Evolutionary conservation across 2,797 vertebrate genomes (phyloP).

Genomic region (Acropternis orthonyx): DNA sequence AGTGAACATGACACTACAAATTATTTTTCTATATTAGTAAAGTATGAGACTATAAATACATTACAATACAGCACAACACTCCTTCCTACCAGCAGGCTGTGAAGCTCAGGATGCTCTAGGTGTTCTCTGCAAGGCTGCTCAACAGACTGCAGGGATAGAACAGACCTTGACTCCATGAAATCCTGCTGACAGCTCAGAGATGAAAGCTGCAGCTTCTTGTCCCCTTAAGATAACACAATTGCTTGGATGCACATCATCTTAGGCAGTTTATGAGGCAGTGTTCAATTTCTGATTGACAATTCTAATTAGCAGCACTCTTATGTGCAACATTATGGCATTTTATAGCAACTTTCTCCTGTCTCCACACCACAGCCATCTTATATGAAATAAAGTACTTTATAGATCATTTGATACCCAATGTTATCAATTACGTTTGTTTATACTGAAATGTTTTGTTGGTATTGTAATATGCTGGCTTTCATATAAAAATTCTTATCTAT

Average conservation of each 20-base stretch:
- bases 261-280: conserved; percentile 49
- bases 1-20: neutral
- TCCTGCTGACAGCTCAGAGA: conserved; percentile 71
- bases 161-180: conserved; percentile 45
- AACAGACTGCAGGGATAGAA: conserved; percentile 66
- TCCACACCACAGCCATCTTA: conserved; percentile 21
- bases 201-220: conserved; percentile 55
- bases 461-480: conserved; percentile 1
- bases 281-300: conserved; percentile 79
- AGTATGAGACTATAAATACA: neutral
- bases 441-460: conserved; percentile 32
- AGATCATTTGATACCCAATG: conserved; percentile 56
- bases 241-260: conserved; percentile 61
- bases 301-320: conserved; percentile 76
- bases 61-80: neutral
- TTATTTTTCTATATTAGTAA: neutral
- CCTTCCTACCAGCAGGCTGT: conserved; percentile 30
- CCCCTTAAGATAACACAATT: conserved; percentile 74
- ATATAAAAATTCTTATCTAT: conserved; percentile 32
- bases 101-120: conserved; percentile 52
- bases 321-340: conserved; percentile 61
- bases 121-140: conserved; percentile 58
- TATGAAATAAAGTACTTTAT: conserved; percentile 45
- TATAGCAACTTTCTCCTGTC: conserved; percentile 55
- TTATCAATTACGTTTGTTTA: conserved; percentile 63